Evolutionary conservation across 2,888 invertebrate species (phyloP), one percentile per base, ranked within the genome.

Genomic region (Plemyria rubiginata): DNA sequence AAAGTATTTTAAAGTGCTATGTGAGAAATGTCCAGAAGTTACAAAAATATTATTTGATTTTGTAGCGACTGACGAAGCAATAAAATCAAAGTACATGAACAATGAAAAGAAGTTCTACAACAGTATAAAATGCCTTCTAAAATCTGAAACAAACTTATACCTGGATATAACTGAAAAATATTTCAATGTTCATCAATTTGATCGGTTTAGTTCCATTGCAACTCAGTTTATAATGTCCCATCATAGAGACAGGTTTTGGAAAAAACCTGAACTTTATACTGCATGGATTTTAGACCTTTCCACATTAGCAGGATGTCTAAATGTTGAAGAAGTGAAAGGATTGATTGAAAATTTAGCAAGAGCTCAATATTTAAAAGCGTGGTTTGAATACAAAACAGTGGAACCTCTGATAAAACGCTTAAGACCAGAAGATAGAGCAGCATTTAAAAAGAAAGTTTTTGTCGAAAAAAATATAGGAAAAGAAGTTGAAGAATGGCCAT

Each of bases 401-500:
- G 75, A 76, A 53, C 76, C 76, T 0, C 51, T 79, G 0, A 67
- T 78, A 0, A 79, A 78, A 62, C 54, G 66, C 8, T 29, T 79
- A 5, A 67, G 60, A 29, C 59, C 65, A 0, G 62, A 74, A 29
- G 73, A 77, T n/a, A 69, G 74, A 53, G 53, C 66, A 0, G 56
- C 53, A 0, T 74, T 78, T 50, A 70, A 77, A 45, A 73, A 74
- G 54, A 70, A 72, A 50, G 63, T 84, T 12, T 85, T 85, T 59
- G 70, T 76, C 0, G 75, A 79, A 15, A 72, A 70, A 51, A 60
- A 67, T 29, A n/a, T 74, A 13, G 75, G 74, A 0, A 66, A 70
- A 3, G 51, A 22, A 45, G 57, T 70, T 4, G 49, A 70, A 55
- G 60, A 72, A 11, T 77, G 77, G 81, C 79, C 81, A 0, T 84